Base-by-base conservation (phyloP, 1,140 invertebrate genomes). In the Drosophila mauritiana region DNA sequence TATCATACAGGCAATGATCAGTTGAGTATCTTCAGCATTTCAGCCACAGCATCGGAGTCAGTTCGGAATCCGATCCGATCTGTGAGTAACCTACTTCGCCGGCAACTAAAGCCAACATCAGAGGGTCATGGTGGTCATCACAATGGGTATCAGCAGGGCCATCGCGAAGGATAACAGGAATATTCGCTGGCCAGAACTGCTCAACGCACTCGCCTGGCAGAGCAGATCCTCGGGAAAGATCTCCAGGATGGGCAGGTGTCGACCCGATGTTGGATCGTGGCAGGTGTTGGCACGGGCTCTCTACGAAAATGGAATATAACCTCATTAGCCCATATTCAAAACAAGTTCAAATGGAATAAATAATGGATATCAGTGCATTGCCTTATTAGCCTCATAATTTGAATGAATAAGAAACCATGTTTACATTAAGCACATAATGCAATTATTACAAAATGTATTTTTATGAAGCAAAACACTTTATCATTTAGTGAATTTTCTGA, bases 131-230 rank as follows among this genome's bases (percentile, higher is more conserved):
- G 72, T 88, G 39, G 64, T 65, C 46, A 65, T 75, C 53, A 91
- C 82, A 7, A 91, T 40, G 5, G 88, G 84, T 67, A 91, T 31
- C 56, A 80, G 48, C 15, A 91, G 49, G 56, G 82, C 79, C 63
- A 77, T 86, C 25, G 77, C 73, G 56, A 92, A 91, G 17, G 90
- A 91, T 12, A 91, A 51, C 37, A 92, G 78, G 49, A 91, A 91
- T 17, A 92, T 77, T 6, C 85, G 74, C 31, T 91, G 88, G 27
- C 91, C 89, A 1, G 94, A 94, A 62, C 94, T 95, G 72, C 95
- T 96, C 22, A 96, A 92, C 0, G 96, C 96, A 74, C 95, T 95
- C 8, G 96, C 96, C 92, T 96, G 95, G 85, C 96, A 96, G 56
- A 95, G 94, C 64, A 96, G 94, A 79, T 96, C 95, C 88, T 96